These are phyloP conservation scores for Dasysyrphus tricinctus DNA, from an alignment of 2,888 invertebrate genomes.

Conservation along the genomic window DNA sequence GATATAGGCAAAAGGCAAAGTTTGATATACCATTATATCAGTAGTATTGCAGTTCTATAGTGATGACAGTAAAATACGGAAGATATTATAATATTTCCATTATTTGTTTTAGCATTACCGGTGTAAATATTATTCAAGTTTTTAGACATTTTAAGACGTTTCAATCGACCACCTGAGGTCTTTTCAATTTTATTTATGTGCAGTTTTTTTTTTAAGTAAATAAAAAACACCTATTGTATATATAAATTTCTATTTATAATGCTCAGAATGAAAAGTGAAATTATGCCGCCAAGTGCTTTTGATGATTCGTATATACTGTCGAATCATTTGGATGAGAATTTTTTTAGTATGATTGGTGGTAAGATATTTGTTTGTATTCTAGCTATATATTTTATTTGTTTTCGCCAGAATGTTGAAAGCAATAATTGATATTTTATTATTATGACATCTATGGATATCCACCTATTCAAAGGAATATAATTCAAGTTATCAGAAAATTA, in stretches of 20 bases:
- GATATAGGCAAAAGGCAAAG: conserved; percentile 53
- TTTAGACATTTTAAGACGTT: conserved; percentile 35
- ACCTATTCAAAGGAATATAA: not conserved
- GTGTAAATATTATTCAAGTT: conserved; percentile 45
- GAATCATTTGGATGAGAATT: conserved; percentile 81
- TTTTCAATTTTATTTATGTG: conserved; percentile 20
- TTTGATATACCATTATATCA: conserved; percentile 33
- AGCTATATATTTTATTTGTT: conserved; percentile 8
- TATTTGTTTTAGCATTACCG: conserved; percentile 33
- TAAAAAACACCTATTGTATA: conserved; percentile 26
- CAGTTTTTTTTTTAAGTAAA: conserved; percentile 22
- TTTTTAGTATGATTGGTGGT: conserved; percentile 82
- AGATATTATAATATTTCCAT: conserved; percentile 25
- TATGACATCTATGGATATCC: not conserved
- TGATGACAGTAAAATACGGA: conserved; percentile 50
- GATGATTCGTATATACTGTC: conserved; percentile 81
- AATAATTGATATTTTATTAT: conserved; percentile 40
- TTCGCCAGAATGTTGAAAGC: conserved; percentile 26
- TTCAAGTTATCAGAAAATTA: not conserved
- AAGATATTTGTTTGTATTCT: conserved; percentile 37
- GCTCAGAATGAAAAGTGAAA: conserved; percentile 83
- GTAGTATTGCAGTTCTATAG: conserved; percentile 38
- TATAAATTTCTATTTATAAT: conserved; percentile 75
- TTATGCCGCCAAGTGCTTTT: conserved; percentile 80
- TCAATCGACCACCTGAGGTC: conserved; percentile 4